These are phyloP conservation scores for Dichetophora obliterata DNA, from an alignment of 2,888 invertebrate genomes.

Conservation along the genomic window DNA sequence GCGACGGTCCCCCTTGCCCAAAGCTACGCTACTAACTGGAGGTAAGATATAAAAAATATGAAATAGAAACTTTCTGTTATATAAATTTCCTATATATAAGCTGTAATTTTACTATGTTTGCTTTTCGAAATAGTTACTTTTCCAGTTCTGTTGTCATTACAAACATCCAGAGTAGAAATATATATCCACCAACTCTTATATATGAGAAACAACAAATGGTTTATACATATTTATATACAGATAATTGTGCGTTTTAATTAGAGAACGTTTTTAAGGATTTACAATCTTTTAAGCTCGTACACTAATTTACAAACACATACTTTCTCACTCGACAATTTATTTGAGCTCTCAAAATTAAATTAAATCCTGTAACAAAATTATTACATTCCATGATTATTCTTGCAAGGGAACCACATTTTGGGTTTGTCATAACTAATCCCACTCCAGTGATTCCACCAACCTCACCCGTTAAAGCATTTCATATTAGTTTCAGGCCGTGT, in stretches of 20 bases:
- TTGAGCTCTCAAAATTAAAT: constrained; percentile 62
- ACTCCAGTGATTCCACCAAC: constrained; percentile 42
- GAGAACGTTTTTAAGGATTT: not conserved
- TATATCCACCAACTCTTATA: too few relatives aligned
- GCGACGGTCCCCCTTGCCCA: too few relatives aligned
- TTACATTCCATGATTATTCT: constrained; percentile 54
- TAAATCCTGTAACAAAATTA: constrained; percentile 65
- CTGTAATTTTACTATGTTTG: too few relatives aligned
- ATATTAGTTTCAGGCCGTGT: constrained; percentile 67
- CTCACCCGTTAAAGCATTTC: constrained; percentile 53
- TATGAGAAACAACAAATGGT: not conserved
- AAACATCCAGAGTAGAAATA: too few relatives aligned
- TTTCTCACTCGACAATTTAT: constrained; percentile 55
- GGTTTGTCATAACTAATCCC: constrained; percentile 67
- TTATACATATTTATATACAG: not conserved
- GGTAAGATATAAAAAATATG: too few relatives aligned
- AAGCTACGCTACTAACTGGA: too few relatives aligned
- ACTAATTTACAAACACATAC: not conserved
- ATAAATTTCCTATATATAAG: too few relatives aligned
- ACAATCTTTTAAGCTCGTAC: not conserved
- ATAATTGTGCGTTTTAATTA: not conserved
- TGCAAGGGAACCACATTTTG: constrained; percentile 52
- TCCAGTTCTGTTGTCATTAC: too few relatives aligned
- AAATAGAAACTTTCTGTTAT: too few relatives aligned
- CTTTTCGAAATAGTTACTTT: too few relatives aligned